These are phyloP conservation scores for Netelia melanura DNA, from an alignment of 2,888 invertebrate genomes.

Conservation along the genomic window DNA sequence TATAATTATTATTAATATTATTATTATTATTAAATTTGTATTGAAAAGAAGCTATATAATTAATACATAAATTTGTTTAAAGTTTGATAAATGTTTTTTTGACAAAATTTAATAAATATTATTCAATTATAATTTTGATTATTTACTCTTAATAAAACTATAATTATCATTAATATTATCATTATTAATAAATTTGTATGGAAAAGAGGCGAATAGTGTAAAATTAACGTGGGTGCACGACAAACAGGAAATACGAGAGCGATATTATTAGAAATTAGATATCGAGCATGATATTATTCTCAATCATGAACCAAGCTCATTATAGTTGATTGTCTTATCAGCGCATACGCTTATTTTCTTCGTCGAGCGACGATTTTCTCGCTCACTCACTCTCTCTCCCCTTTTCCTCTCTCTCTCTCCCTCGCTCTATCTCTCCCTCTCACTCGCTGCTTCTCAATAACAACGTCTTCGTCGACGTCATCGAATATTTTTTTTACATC, in stretches of 20 bases:
- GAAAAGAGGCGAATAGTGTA: not conserved
- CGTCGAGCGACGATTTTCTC: slow-evolving; percentile 18
- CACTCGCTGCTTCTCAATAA: not conserved
- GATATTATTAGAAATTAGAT: slow-evolving; percentile 55
- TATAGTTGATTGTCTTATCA: slow-evolving; percentile 42
- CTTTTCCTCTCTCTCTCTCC: not conserved
- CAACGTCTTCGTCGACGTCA: not conserved
- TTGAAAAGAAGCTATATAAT: not conserved
- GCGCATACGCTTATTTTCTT: slow-evolving; percentile 32
- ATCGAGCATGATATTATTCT: slow-evolving; percentile 38
- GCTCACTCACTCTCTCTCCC: not conserved
- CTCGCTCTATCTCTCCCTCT: not conserved
- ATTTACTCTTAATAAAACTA: not conserved
- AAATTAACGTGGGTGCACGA: slow-evolving; percentile 15
- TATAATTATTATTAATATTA: not conserved
- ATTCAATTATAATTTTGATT: not conserved
- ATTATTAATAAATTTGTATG: not conserved
- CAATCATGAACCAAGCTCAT: slow-evolving; percentile 19
- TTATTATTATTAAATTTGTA: not conserved
- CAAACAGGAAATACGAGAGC: slow-evolving; percentile 41
- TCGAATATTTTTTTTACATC: not conserved
- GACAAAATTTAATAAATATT: no score
- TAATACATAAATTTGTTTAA: no score
- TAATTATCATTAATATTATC: not conserved
- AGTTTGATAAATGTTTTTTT: no score